These are phyloP conservation scores for Montipora capitata DNA, from an alignment of 92 coral and sea anemone genomes.

Conservation along the genomic window DNA sequence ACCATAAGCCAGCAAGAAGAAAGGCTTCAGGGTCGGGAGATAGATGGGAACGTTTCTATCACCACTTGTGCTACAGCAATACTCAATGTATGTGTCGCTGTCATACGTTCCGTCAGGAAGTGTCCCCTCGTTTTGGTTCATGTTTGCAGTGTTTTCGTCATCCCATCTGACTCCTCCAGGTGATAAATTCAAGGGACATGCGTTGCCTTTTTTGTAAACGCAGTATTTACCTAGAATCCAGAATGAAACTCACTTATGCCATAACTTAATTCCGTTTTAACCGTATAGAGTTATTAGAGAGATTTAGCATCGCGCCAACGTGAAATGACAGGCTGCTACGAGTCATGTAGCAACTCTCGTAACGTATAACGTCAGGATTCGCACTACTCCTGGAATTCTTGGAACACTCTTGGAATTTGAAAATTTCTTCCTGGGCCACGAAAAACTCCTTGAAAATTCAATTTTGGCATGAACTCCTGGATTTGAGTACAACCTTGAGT, in stretches of 20 bases:
- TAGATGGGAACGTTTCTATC: conserved; percentile 38
- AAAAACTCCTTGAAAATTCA: too few species aligned
- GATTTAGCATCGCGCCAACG: too few species aligned
- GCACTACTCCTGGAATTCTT: too few species aligned
- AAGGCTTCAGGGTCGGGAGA: conserved; percentile 72
- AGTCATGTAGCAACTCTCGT: too few species aligned
- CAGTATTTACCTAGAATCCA: conserved; percentile 35
- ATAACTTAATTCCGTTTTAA: background rate
- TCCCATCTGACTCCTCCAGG: conserved; percentile 53
- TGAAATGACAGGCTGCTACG: too few species aligned
- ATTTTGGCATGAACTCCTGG: too few species aligned
- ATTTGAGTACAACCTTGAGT: too few species aligned
- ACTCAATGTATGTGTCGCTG: conserved; percentile 42
- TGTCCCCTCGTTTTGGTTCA: conserved; percentile 20
- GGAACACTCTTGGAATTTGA: too few species aligned
- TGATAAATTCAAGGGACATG: background rate
- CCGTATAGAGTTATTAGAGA: too few species aligned
- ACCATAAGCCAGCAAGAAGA: conserved; percentile 73
- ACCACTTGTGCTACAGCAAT: conserved; percentile 39
- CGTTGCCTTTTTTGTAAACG: conserved; percentile 20
- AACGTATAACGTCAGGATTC: too few species aligned
- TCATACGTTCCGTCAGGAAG: conserved; percentile 63
- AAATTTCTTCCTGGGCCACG: too few species aligned
- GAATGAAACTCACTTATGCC: background rate
- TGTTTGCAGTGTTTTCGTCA: conserved; percentile 32